Conservation (phyloP, 64 coral and sea anemone species). For the Porites australiensis region DNA sequence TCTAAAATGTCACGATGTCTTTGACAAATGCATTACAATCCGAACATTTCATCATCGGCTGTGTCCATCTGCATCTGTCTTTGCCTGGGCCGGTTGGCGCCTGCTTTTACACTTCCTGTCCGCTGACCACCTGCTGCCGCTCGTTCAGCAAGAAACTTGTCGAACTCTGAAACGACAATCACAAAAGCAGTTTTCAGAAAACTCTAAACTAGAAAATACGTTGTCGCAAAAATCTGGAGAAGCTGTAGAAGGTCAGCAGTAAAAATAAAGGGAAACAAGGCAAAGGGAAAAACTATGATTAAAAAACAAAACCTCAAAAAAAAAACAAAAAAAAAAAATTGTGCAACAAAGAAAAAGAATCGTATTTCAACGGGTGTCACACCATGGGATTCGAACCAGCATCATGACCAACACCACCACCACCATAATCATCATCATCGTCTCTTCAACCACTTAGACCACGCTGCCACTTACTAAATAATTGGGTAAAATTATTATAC, state of each 20-base stretch:
- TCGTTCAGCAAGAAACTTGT: slow-evolving; percentile 84
- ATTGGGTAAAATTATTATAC: no score
- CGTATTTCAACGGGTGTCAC: no score
- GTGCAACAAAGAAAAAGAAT: no score
- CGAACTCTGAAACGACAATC: slow-evolving; percentile 65
- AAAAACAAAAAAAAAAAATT: no score
- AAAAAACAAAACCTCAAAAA: no score
- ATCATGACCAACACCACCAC: background rate
- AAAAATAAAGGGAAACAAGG: no score
- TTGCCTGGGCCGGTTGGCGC: slow-evolving; percentile 69
- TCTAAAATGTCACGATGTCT: background rate
- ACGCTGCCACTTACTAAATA: no score
- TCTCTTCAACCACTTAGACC: no score
- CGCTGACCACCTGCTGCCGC: slow-evolving; percentile 82
- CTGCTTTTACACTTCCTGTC: slow-evolving; percentile 76
- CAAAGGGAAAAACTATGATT: no score
- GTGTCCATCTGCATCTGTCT: slow-evolving; percentile 96
- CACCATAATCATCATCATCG: background rate
- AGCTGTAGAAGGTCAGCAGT: no score
- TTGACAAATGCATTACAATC: slow-evolving; percentile 53
- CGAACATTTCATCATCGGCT: slow-evolving; percentile 86
- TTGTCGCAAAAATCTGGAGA: no score
- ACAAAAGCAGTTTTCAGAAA: background rate
- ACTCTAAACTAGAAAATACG: background rate
- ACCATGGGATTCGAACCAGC: background rate